phyloP scores from a whole-genome alignment of 2,888 invertebrate species.

The Crossocerus cetratus region DNA sequence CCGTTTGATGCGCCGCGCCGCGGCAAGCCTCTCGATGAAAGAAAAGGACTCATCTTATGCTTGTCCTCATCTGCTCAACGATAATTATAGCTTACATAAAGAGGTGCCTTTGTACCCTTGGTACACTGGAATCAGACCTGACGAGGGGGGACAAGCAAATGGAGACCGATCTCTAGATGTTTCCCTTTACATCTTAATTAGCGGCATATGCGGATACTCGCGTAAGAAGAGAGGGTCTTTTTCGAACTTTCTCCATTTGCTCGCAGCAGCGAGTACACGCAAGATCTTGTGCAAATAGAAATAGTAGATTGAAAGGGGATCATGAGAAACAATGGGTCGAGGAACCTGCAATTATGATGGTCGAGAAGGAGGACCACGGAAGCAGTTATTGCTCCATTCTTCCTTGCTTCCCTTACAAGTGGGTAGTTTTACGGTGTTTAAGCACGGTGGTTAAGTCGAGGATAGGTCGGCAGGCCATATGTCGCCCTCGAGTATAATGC shows the following conservation, averaged over 20 bases:
- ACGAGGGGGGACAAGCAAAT: too few relatives aligned
- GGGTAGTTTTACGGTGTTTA: conserved; percentile 41
- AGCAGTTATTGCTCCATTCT: conserved; percentile 5
- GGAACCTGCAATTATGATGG: conserved; percentile 42
- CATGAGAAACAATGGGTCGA: neutral
- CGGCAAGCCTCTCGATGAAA: too few relatives aligned
- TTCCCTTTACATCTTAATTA: neutral
- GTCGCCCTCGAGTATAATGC: conserved; percentile 43
- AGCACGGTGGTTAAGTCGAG: conserved; percentile 41
- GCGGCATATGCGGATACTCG: neutral
- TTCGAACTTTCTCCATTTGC: too few relatives aligned
- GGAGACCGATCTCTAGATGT: too few relatives aligned
- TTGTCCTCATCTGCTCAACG: too few relatives aligned
- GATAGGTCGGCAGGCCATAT: conserved; percentile 45
- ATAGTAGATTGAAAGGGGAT: neutral
- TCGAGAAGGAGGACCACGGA: conserved; percentile 16
- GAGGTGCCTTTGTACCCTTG: too few relatives aligned
- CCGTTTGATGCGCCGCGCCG: too few relatives aligned
- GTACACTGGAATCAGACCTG: too few relatives aligned
- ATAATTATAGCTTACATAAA: too few relatives aligned
- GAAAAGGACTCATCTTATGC: too few relatives aligned
- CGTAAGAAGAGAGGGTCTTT: too few relatives aligned
- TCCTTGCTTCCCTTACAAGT: conserved; percentile 15
- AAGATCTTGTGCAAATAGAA: neutral
- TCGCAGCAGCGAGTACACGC: too few relatives aligned